Evolutionary conservation across 2,797 vertebrate genomes (phyloP), one percentile per base, ranked within the genome.

Genomic region (Danionella dracula): DNA sequence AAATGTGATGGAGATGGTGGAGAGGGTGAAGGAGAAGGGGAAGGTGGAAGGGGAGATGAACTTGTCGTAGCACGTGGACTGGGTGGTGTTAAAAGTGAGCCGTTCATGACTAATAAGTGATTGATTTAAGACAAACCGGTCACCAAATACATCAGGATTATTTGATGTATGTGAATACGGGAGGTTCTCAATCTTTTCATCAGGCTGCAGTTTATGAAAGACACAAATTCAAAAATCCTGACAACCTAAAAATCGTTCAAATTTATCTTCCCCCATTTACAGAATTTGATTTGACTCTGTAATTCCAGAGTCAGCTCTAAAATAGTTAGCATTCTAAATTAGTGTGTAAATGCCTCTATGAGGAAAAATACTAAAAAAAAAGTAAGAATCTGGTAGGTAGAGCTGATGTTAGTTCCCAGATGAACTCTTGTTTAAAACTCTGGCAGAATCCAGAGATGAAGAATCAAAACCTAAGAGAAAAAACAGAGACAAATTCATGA

Each of bases 51-150:
- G 1, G 87, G 84, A 1, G 88, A 88, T 59, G 87, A 82, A 76
- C 77, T 81, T 2, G 82, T 51, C 1, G 79, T 84, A 72, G 82
- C 87, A 71, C 87, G 79, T 0, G 87, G 87, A 68, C 87, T 89
- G 58, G 88, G 86, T 1, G 89, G 87, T 41, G 87, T 88, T 58
- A 90, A 77, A 2, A 90, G 82, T 21, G 90, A 89, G 80, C 88
- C 88, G 79, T 89, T 89, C 88, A 91, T 89, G 66, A 70, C 20
- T 62, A 40, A 51, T n/a, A n/a, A 59, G 40, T 1, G 15, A 56
- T 42, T 55, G 31, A 45, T 37, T 50, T 40, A n/a, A 40, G 41
- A 78, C 78, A 72, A 79, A 54, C 51, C 1, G 23, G 63, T 51
- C 54, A 65, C 50, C 46, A 48, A 76, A 63, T 58, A 41, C 23